Conservation (phyloP, 2,888 invertebrate species). For the Drosophila kambysellisi region DNA sequence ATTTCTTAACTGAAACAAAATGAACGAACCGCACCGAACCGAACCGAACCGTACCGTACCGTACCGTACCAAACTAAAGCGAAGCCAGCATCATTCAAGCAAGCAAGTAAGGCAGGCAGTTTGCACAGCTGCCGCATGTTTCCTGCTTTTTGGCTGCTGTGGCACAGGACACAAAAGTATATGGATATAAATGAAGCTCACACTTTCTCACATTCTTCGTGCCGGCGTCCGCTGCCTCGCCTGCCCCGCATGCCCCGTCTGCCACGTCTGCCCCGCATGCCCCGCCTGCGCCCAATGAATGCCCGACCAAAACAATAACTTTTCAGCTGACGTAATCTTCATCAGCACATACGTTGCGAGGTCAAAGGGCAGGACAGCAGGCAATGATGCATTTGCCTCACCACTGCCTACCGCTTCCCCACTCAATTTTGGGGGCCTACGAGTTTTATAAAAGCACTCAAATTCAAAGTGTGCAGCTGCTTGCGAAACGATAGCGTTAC, state of each 20-base stretch:
- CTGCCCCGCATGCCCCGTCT: constrained; percentile 28
- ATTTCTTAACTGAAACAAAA: constrained; percentile 54
- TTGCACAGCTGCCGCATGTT: constrained; percentile 69
- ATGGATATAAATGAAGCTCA: constrained; percentile 74
- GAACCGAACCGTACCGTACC: background rate
- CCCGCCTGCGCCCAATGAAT: constrained; percentile 41
- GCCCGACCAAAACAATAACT: constrained; percentile 75
- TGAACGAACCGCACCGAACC: constrained; percentile 35
- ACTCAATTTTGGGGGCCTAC: constrained; percentile 10
- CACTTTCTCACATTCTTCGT: constrained; percentile 34
- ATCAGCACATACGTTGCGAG: constrained; percentile 65
- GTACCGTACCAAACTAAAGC: background rate
- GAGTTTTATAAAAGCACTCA: constrained; percentile 6
- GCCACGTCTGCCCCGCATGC: constrained; percentile 29
- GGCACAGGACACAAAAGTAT: constrained; percentile 51
- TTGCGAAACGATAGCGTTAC: constrained; percentile 11
- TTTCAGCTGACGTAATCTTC: constrained; percentile 80
- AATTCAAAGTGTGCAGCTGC: constrained; percentile 24
- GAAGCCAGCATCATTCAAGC: constrained; percentile 23
- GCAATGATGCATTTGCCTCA: constrained; percentile 3
- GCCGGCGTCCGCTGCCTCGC: constrained; percentile 17
- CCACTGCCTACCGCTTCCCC: background rate
- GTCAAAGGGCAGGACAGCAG: constrained; percentile 12
- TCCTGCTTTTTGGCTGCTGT: constrained; percentile 53
- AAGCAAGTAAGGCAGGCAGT: constrained; percentile 31